A percentile compares a stretch with the other conserved stretches of the same genome.
Conservation (phyloP, 2,888 invertebrate genomes). For the Cactoblastis cactorum region DNA sequence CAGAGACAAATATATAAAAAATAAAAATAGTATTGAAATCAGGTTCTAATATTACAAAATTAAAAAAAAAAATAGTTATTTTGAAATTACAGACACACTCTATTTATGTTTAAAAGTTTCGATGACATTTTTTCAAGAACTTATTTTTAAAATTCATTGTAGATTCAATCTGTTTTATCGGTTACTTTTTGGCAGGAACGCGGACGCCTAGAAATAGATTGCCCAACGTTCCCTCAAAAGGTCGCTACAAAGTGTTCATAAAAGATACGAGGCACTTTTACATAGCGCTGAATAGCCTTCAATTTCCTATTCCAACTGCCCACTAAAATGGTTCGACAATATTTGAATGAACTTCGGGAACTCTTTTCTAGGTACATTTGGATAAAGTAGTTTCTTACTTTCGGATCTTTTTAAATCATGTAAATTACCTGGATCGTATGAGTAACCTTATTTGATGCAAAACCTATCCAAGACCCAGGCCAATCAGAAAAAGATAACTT, state of each 20-base stretch:
- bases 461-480: too few species aligned
- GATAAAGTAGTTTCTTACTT: neutral
- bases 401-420: neutral
- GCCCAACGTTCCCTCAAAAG: constrained; percentile 2
- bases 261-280: constrained; percentile 13
- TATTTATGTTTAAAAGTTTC: too few species aligned
- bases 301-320: constrained; percentile 14
- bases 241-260: constrained; percentile 13
- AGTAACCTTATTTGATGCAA: too few species aligned
- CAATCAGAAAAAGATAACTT: too few species aligned
- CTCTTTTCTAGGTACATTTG: neutral
- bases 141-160: neutral
- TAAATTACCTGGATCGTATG: neutral
- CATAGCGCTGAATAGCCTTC: constrained; percentile 15
- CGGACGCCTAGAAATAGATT: neutral
- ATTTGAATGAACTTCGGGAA: neutral
- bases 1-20: too few species aligned
- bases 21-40: too few species aligned
- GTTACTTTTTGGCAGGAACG: neutral
- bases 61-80: too few species aligned
- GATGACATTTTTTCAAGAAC: too few species aligned
- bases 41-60: too few species aligned
- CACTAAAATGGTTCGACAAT: constrained; percentile 7
- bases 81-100: too few species aligned
- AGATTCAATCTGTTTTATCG: too few species aligned